Evolutionary conservation across 1,140 invertebrate species (phyloP).

Genomic region (Liolophura sinensis): DNA sequence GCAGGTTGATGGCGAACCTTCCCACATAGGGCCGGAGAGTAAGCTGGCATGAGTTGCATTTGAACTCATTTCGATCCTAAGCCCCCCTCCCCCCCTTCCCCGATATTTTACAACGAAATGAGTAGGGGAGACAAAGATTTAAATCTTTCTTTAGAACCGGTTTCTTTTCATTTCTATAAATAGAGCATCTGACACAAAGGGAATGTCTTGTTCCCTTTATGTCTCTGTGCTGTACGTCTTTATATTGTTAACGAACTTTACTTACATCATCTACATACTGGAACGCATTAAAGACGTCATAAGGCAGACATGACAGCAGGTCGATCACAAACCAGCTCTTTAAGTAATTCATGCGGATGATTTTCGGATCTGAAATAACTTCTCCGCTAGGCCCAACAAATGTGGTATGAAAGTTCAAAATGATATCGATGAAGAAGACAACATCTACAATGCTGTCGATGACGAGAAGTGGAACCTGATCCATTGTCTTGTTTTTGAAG

Average conservation of each 20-base stretch:
- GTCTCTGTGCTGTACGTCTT: too few relatives aligned
- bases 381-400: slow-evolving; percentile 98
- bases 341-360: slow-evolving; percentile 83
- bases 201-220: too few relatives aligned
- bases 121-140: too few relatives aligned
- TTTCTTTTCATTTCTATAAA: too few relatives aligned
- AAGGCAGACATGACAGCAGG: slow-evolving; percentile 97
- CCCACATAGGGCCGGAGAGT: too few relatives aligned
- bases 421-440: slow-evolving; percentile 99
- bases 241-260: slow-evolving; percentile 42
- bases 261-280: slow-evolving; percentile 98
- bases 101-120: too few relatives aligned
- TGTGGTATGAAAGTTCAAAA: slow-evolving; percentile 99
- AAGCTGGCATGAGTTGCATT: too few relatives aligned
- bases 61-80: too few relatives aligned
- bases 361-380: slow-evolving; percentile 55
- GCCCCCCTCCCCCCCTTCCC: too few relatives aligned
- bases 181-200: too few relatives aligned
- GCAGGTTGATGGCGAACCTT: too few relatives aligned
- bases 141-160: too few relatives aligned
- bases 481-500: slow-evolving; percentile 99
- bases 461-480: slow-evolving; percentile 93
- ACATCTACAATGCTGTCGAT: slow-evolving; percentile 94
- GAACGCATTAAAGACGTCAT: slow-evolving; percentile 99
- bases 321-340: slow-evolving; percentile 99